Evolutionary conservation across 2,888 invertebrate species (phyloP).

Genomic region (Myathropa florea): DNA sequence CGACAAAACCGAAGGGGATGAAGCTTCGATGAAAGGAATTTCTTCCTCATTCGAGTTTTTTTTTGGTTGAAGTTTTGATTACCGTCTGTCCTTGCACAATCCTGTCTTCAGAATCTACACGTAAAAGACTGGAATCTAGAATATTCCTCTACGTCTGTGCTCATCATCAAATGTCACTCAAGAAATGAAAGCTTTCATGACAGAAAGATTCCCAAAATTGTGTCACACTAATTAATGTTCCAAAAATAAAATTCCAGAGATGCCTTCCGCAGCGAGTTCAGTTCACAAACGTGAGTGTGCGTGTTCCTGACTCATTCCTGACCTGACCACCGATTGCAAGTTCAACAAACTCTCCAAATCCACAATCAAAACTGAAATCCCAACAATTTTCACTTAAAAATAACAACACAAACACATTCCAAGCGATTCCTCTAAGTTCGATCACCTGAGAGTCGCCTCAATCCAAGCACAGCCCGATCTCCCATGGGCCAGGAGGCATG

Average conservation of each 20-base stretch:
- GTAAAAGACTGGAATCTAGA: too few species aligned
- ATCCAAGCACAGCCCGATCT: background rate
- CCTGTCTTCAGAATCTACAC: too few species aligned
- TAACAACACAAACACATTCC: constrained; percentile 32
- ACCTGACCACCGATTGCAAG: background rate
- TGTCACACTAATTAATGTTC: background rate
- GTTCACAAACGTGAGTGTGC: background rate
- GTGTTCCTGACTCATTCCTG: background rate
- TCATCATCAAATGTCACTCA: too few species aligned
- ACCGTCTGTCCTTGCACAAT: too few species aligned
- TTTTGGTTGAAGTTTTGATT: too few species aligned
- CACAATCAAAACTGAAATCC: background rate
- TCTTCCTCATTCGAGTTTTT: too few species aligned
- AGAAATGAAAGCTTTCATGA: too few species aligned
- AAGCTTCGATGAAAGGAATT: too few species aligned
- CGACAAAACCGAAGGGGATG: too few species aligned
- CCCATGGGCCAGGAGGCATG: background rate
- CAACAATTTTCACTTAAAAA: constrained; percentile 50
- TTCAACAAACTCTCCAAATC: constrained; percentile 45
- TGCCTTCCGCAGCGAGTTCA: background rate
- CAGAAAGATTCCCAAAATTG: background rate
- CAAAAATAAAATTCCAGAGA: background rate
- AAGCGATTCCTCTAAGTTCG: constrained; percentile 11
- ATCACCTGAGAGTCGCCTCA: background rate
- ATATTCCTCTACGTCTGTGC: too few species aligned